Conservation (phyloP, 2,113 vertebrate genomes). For the Gymnarchus niloticus region DNA sequence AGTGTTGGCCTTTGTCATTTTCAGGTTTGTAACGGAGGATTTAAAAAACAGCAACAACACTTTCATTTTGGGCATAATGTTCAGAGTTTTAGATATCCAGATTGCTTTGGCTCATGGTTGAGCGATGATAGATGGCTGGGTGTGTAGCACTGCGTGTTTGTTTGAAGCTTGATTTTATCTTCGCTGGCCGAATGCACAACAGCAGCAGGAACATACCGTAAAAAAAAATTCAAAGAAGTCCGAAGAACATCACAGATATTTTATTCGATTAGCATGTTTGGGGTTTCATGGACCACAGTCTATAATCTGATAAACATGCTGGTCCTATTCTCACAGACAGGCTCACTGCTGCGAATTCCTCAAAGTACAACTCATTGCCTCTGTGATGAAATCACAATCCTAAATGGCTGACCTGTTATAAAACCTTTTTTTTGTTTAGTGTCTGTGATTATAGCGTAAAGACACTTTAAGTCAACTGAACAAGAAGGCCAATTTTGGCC, state of each 20-base stretch:
- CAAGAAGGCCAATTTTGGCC: conserved; percentile 16
- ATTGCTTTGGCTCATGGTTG: neutral
- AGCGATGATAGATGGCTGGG: neutral
- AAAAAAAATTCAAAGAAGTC: neutral
- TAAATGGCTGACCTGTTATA: conserved; percentile 12
- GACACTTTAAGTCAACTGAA: neutral
- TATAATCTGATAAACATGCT: neutral
- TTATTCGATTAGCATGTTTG: neutral
- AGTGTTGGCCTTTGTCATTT: neutral
- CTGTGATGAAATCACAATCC: neutral
- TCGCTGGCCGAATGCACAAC: neutral
- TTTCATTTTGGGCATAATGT: neutral
- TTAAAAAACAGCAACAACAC: neutral
- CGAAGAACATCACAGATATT: neutral
- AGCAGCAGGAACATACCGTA: neutral
- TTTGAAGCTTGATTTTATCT: conserved; percentile 2
- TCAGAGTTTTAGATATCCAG: neutral
- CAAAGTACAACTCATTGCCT: neutral
- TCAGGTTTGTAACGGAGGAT: neutral
- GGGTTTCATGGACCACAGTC: too few species aligned
- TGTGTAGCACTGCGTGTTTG: neutral
- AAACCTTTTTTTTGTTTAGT: conserved; percentile 21
- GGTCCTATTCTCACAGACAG: neutral
- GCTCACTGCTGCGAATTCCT: too few species aligned
- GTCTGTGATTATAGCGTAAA: neutral